Evolutionary conservation across 2,888 invertebrate species (phyloP).

Genomic region (Diaphora mendica): DNA sequence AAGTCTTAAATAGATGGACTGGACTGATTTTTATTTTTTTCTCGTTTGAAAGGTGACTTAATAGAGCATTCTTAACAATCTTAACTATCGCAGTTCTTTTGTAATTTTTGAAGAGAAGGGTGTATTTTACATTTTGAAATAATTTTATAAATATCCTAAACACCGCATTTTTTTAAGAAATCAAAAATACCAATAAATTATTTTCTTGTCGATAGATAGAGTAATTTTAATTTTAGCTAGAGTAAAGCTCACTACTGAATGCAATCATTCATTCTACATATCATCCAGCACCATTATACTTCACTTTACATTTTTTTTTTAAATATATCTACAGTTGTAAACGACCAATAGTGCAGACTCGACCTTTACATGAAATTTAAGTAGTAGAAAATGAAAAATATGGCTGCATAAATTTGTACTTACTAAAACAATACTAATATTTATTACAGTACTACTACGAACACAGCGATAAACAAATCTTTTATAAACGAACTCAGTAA

Average conservation of each 20-base stretch:
- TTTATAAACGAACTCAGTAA: conserved; percentile 2
- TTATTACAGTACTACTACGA: not conserved
- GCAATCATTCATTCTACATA: conserved; percentile 31
- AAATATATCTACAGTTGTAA: conserved; percentile 36
- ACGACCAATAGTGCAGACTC: conserved; percentile 48
- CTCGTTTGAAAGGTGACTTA: too few relatives aligned
- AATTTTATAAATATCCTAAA: not conserved
- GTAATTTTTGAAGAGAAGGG: too few relatives aligned
- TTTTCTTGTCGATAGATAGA: not conserved
- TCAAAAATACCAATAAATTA: not conserved
- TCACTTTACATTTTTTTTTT: conserved; percentile 33
- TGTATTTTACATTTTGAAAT: not conserved
- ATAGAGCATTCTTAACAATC: too few relatives aligned
- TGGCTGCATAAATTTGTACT: conserved; percentile 47
- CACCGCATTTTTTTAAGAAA: not conserved
- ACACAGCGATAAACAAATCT: conserved; percentile 25
- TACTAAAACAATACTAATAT: conserved; percentile 15
- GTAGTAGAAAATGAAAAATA: conserved; percentile 26
- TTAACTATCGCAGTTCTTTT: too few relatives aligned
- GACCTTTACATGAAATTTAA: conserved; percentile 12
- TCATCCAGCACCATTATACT: conserved; percentile 54
- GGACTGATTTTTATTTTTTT: not conserved
- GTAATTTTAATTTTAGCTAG: conserved; percentile 29
- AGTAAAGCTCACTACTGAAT: conserved; percentile 40
- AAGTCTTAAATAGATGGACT: not conserved